Base-by-base conservation (phyloP, 2,888 invertebrate genomes). In the Hoplodrina ambigua region DNA sequence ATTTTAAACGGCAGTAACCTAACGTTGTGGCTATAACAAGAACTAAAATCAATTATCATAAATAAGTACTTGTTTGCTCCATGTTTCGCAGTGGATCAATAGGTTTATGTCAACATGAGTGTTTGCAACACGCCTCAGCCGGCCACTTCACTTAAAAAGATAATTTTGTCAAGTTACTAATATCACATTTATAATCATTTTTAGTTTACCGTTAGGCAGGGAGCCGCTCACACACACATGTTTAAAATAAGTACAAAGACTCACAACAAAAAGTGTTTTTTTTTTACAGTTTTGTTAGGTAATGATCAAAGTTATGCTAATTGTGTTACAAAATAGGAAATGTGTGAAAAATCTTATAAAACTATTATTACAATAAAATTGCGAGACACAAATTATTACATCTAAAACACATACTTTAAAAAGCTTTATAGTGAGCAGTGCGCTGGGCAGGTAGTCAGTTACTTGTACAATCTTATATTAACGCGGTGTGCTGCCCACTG, bases 161-260 rank as follows among this genome's bases (percentile, higher is more conserved):
- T 67, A 67, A 82, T 81, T 80, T 83, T 53, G 75, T 63, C 73
- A 78, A 75, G 64, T 72, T 75, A 61, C 72, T 81, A 82, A 74
- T 82, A 82, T 82, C 82, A 82, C 82, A 82, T 78, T 75, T 82
- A 55, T 70, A 69, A 74, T 78, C 41, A 67, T 61, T 75, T 72
- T 69, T 58, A 69, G 54, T 70, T 64, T 60, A 61, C 59, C 37
- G 30, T 62, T 54, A 33, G 20, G 52, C 41, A 63, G 60, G 46
- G 63, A 66, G 60, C 55, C 54, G 49, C 50, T 55, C 62, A 62
- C 77, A 67, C 66, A 62, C 55, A 63, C 41, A 44, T 44, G 13
- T 60, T 69, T 55, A 64, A 65, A 63, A 69, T 81, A 81, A 81
- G 82, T 78, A 75, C 65, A 72, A 78, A 75, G 59, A 50, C 19